Evolutionary conservation across 2,888 invertebrate species (phyloP).

Genomic region (Hofmannophila pseudospretella): DNA sequence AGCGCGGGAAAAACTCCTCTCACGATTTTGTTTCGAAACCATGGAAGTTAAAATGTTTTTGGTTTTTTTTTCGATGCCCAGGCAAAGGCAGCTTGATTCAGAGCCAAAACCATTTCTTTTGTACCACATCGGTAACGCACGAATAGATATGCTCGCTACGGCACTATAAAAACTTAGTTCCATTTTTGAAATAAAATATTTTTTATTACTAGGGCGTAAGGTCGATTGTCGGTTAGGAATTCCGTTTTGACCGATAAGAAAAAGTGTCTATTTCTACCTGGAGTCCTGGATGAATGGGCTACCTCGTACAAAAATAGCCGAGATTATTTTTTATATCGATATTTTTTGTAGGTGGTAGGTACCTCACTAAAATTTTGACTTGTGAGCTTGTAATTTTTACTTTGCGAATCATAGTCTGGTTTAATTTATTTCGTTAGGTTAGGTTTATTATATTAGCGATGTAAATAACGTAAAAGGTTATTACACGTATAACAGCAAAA

Average conservation of each 20-base stretch:
- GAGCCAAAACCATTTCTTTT: conserved; percentile 10
- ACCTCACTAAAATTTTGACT: background rate
- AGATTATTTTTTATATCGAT: conserved; percentile 1
- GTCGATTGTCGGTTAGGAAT: too few species aligned
- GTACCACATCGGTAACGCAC: conserved; percentile 17
- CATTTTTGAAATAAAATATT: background rate
- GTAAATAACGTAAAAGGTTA: too few species aligned
- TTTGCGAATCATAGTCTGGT: too few species aligned
- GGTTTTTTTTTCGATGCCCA: background rate
- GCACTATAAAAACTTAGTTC: background rate
- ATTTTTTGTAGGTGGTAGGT: background rate
- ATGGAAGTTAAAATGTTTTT: background rate
- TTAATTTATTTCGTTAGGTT: too few species aligned
- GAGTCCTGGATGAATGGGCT: conserved; percentile 4
- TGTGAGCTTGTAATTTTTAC: too few species aligned
- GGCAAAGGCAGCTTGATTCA: conserved; percentile 11
- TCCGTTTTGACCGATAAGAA: background rate
- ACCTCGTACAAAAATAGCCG: background rate
- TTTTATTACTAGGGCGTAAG: background rate
- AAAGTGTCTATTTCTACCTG: conserved; percentile 1
- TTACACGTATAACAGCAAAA: too few species aligned
- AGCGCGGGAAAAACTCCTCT: too few species aligned
- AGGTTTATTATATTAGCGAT: too few species aligned
- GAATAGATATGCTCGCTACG: conserved; percentile 5
- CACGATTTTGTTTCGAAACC: background rate